Evolutionary conservation across 2,888 invertebrate genomes (phyloP).

Genomic region (Chalcis sispes): DNA sequence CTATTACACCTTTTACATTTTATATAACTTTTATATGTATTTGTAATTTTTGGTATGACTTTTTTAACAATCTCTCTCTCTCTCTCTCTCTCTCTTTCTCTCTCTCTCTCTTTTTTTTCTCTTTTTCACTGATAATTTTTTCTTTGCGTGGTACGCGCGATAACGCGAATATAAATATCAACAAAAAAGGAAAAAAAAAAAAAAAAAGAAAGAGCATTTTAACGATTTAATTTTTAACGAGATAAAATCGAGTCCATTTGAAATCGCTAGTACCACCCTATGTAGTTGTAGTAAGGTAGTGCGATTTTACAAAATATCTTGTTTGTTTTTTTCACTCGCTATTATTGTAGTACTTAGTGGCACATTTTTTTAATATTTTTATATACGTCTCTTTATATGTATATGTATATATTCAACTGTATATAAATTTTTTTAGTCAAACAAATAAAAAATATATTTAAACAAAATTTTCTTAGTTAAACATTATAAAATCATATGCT

Average conservation of each 20-base stretch:
- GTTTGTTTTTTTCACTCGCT: constrained; percentile 26
- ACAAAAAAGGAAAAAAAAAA: too few species aligned
- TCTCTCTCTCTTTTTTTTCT: not conserved
- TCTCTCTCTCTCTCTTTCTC: constrained; percentile 12
- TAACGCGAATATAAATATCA: not conserved
- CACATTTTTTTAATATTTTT: constrained; percentile 36
- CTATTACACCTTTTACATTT: too few species aligned
- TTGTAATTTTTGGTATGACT: too few species aligned
- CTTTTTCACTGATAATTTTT: too few species aligned
- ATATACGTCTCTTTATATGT: constrained; percentile 13
- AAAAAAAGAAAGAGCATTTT: too few species aligned
- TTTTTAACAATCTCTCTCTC: not conserved
- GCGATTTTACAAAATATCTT: constrained; percentile 3
- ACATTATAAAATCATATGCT: constrained; percentile 13
- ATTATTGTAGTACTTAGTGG: constrained; percentile 29
- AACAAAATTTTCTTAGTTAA: constrained; percentile 7
- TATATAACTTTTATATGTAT: too few species aligned
- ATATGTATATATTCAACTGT: constrained; percentile 17
- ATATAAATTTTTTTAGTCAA: constrained; percentile 35
- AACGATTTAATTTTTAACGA: too few species aligned
- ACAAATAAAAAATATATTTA: constrained; percentile 20
- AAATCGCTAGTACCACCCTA: constrained; percentile 48
- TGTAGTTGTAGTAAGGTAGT: constrained; percentile 38
- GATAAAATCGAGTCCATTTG: too few species aligned
- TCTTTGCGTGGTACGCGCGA: constrained; percentile 36